Percentiles rank a stretch among this genome's conserved stretches.
phyloP scores from a whole-genome alignment of 2,888 invertebrate species.

The Disparrhopalites patrizii region DNA sequence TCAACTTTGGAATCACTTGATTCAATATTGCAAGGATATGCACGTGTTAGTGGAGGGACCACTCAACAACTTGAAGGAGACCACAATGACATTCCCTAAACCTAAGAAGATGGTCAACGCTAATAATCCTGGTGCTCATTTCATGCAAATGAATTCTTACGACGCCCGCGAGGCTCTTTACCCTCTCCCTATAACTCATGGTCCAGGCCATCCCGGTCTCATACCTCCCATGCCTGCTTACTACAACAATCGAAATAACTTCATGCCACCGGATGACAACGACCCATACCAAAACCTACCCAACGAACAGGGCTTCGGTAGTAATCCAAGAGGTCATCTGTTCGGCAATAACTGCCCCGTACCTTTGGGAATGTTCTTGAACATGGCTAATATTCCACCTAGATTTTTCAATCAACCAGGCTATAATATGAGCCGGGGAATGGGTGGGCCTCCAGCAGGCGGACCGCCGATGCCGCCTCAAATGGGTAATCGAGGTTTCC shows the following conservation, averaged over 20 bases:
- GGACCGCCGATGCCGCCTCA: conserved; percentile 2
- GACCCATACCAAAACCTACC: conserved; percentile 28
- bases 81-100: conserved; percentile 93
- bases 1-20: conserved; percentile 95
- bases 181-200: conserved; percentile 27
- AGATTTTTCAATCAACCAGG: conserved; percentile 63
- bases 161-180: conserved; percentile 77
- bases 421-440: conserved; percentile 6
- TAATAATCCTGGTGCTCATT: conserved; percentile 92
- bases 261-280: conserved; percentile 32
- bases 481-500: not conserved
- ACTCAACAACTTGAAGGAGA: conserved; percentile 92
- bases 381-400: conserved; percentile 74
- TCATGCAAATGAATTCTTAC: conserved; percentile 96
- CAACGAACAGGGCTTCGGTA: conserved; percentile 20
- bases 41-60: conserved; percentile 97
- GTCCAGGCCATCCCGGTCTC: conserved; percentile 15
- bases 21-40: conserved; percentile 96
- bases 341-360: conserved; percentile 71
- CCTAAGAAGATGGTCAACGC: conserved; percentile 93
- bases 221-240: conserved; percentile 43
- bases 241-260: conserved; percentile 42
- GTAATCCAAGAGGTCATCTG: conserved; percentile 25
- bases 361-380: conserved; percentile 91
- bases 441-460: not conserved